Evolutionary conservation across 2,888 invertebrate species (phyloP), one percentile per base, ranked within the genome.

Genomic region (Syrphus vitripennis): DNA sequence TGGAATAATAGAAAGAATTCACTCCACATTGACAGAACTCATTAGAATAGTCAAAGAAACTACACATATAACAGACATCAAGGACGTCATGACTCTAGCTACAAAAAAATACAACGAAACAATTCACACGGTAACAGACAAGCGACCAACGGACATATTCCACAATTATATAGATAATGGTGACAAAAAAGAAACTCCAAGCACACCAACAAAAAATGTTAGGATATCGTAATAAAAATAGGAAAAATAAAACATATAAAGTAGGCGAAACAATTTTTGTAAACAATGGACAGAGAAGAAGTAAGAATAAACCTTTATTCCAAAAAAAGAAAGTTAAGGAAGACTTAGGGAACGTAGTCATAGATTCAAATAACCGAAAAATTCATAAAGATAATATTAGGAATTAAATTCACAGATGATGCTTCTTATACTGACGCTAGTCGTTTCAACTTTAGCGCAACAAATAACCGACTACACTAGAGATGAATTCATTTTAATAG

Each of bases 211-310:
- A 65, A 65, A 65, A 65, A 65, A 45, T 26, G 40, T 16, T 65
- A 45, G 29, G 26, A 65, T 65, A 45, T 65, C 4, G 34, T 19
- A 59, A 34, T 59, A 59, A 59, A 59, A 59, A 59, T 59, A 59
- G 59, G 59, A 59, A 37, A 59, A 59, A 59, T 59, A 37, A 59
- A 59, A 59, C 19, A 37, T 59, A 37, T 34, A 29, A 59, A 34
- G 37, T 37, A 59, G 59, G 59, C 12, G 59, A 59, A 59, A 59
- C 59, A 37, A 37, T 59, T 37, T 59, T 37, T 59, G 57, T 59
- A 19, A 59, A 59, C 57, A 59, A 57, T 34, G 34, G 19, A 19
- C 34, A 57, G 55, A 55, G 55, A 55, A 55, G 55, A 55, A 34
- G n/a, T n/a, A n/a, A n/a, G n/a, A n/a, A n/a, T n/a, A n/a, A n/a